Base-by-base conservation (phyloP, 2,888 invertebrate genomes). In the Ganaspis brasiliensis region DNA sequence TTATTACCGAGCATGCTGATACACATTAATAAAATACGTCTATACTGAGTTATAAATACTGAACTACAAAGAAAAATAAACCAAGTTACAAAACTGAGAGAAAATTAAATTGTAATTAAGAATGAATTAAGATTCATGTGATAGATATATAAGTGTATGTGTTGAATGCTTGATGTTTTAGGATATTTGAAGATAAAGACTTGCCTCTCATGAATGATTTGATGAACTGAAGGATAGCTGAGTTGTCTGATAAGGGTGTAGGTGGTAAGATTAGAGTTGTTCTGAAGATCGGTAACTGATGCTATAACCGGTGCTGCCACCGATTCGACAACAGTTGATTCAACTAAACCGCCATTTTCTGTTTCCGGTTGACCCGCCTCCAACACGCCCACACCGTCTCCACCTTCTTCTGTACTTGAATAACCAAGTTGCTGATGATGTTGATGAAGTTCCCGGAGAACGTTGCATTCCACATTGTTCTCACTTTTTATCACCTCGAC, bases 281-380 rank as follows among this genome's bases (percentile, higher is more conserved):
- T 78, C 37, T 84, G 84, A 35, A 82, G 86, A 12, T 84, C 85
- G 74, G 78, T 31, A 55, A 77, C 26, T 6, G 76, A 49, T 59
- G 73, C 71, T 12, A 77, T 77, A 61, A 82, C 85, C 72, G 79
- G 79, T 45, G 86, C 79, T 76, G 81, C 84, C 49, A 86, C 85
- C 19, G 84, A 78, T 79, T 87, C 87, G 12, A 74, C 75, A 37
- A 74, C 80, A 57, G 79, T 83, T 72, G 87, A 71, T 78, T 87
- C 88, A n/a, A 84, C 84, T 75, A 89, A 81, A 81, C 83, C 90
- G 90, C 90, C 90, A 90, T 90, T 90, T 90, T 90, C 89, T 82
- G 87, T 88, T 88, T 90, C 89, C 87, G 85, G 87, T 76, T 85
- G 90, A 84, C 87, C 90, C 90, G 90, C 90, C 90, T 90, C 89